Percentiles rank a stretch among this genome's conserved stretches.
Evolutionary conservation across 2,113 vertebrate genomes (phyloP).

Genomic region (Aldabrachelys gigantea): DNA sequence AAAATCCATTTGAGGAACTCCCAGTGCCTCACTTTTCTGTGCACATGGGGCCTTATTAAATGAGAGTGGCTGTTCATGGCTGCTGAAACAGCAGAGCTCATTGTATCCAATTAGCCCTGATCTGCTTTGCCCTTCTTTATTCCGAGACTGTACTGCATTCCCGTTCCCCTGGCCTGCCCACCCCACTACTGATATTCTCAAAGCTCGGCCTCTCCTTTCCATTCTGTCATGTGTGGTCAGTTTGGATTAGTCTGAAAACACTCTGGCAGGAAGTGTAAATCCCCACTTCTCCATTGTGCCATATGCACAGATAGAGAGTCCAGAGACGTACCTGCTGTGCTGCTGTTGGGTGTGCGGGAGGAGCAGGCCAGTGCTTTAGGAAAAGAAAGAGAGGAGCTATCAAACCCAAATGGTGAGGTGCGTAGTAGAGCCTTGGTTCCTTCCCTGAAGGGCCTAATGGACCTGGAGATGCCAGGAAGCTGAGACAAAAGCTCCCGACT

Average conservation of each 20-base stretch:
- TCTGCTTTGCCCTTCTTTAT: neutral
- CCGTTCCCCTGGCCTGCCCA: neutral
- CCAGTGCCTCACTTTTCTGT: neutral
- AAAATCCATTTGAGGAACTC: neutral
- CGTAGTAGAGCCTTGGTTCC: neutral
- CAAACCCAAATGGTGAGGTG: neutral
- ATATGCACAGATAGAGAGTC: neutral
- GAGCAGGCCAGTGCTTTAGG: neutral
- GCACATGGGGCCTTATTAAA: neutral
- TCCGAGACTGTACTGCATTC: neutral
- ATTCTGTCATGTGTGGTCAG: neutral
- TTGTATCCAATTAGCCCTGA: neutral
- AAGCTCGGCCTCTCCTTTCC: neutral
- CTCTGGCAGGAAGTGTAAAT: neutral
- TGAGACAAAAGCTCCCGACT: neutral
- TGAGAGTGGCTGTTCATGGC: neutral
- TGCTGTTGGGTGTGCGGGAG: neutral
- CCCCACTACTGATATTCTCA: neutral
- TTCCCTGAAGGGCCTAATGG: neutral
- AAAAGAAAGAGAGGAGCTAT: neutral
- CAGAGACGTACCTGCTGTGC: neutral
- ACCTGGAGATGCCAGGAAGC: rapidly evolving
- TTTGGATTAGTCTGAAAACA: neutral
- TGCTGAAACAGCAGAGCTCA: neutral
- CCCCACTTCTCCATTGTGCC: neutral